A percentile compares a stretch with the other conserved stretches of the same genome.
These are phyloP conservation scores for Nomada hirtipes DNA, from an alignment of 2,888 invertebrate species.

Conservation along the genomic window DNA sequence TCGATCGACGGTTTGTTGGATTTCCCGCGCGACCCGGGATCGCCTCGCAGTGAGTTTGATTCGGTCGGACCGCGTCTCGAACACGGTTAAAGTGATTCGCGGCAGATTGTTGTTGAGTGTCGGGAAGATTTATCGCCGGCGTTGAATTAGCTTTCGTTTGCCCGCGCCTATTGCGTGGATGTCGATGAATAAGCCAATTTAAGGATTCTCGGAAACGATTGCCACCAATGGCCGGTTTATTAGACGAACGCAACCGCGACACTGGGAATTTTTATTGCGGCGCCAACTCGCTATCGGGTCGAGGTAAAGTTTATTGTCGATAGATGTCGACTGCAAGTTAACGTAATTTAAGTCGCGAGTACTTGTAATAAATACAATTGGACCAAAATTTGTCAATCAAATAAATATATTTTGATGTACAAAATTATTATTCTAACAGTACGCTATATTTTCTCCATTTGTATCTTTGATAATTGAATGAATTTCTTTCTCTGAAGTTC, in stretches of 20 bases:
- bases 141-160: constrained; percentile 29
- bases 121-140: constrained; percentile 32
- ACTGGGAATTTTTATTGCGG: not conserved
- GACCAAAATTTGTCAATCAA: too few relatives aligned
- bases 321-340: too few relatives aligned
- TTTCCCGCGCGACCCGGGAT: constrained; percentile 7
- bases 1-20: constrained; percentile 14
- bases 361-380: too few relatives aligned
- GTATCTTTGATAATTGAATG: too few relatives aligned
- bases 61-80: not conserved
- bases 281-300: not conserved
- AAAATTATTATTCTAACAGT: too few relatives aligned
- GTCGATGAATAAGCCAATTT: constrained; percentile 26
- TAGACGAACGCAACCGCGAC: not conserved
- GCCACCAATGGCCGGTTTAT: constrained; percentile 10
- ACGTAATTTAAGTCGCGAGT: too few relatives aligned
- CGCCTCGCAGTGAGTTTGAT: constrained; percentile 16
- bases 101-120: constrained; percentile 32
- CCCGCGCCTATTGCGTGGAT: not conserved
- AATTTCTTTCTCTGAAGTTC: too few relatives aligned
- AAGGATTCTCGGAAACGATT: constrained; percentile 17
- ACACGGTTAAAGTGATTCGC: constrained; percentile 22
- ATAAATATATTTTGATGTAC: too few relatives aligned
- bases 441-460: too few relatives aligned
- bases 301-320: too few relatives aligned